Conservation (phyloP, 1,140 invertebrate genomes). For the Aethina tumida region DNA sequence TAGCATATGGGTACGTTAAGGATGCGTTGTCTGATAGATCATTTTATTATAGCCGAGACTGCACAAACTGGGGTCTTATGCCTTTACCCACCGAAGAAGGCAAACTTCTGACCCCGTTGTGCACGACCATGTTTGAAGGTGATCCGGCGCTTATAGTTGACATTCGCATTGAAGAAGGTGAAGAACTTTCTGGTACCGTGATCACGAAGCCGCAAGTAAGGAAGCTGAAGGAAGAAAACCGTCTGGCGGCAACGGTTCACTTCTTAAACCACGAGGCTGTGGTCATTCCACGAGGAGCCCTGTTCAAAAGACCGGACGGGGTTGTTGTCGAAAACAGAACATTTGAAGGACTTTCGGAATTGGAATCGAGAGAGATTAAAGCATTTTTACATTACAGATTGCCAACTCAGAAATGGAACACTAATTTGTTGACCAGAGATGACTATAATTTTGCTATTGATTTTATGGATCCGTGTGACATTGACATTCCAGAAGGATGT, state of each 20-base stretch:
- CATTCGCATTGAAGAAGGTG: conserved; percentile 37
- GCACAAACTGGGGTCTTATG: conserved; percentile 56
- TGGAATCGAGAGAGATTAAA: conserved; percentile 50
- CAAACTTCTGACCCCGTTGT: conserved; percentile 46
- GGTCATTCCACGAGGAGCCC: conserved; percentile 58
- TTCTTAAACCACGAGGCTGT: conserved; percentile 58
- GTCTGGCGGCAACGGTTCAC: conserved; percentile 55
- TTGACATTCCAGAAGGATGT: conserved; percentile 51
- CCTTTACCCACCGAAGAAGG: conserved; percentile 49
- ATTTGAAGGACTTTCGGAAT: conserved; percentile 50
- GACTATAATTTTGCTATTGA: conserved; percentile 72
- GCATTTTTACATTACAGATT: conserved; percentile 57
- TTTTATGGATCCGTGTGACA: conserved; percentile 56
- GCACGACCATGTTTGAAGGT: conserved; percentile 39
- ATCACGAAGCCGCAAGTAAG: conserved; percentile 32
- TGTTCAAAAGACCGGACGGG: conserved; percentile 55
- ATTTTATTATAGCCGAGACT: conserved; percentile 62
- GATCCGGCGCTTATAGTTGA: conserved; percentile 44
- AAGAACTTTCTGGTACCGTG: conserved; percentile 21
- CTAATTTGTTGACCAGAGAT: conserved; percentile 54
- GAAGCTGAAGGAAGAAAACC: conserved; percentile 63
- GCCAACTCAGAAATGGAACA: conserved; percentile 57
- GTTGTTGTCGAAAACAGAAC: conserved; percentile 53
- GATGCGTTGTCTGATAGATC: conserved; percentile 53
- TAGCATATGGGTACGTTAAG: conserved; percentile 58